Conservation (phyloP, 2,797 vertebrate species). For the Menidia menidia region DNA sequence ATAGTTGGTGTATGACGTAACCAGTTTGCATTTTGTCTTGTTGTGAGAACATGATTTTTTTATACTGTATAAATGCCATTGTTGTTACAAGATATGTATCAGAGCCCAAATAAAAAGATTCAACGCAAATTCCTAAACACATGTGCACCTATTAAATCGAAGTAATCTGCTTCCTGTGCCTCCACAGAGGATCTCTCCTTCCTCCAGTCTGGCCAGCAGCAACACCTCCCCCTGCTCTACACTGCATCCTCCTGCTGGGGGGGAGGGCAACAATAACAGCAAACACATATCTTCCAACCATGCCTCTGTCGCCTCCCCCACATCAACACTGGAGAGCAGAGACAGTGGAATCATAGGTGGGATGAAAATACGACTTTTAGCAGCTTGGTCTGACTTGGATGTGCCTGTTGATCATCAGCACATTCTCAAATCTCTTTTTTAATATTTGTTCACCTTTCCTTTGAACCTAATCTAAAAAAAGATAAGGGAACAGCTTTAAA, state of each 20-base stretch:
- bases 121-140: background rate
- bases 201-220: slow-evolving; percentile 95
- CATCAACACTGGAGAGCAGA: slow-evolving; percentile 95
- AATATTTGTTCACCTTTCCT: no score
- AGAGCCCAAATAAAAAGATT: no score
- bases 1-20: no score
- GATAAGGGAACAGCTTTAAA: no score
- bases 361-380: slow-evolving; percentile 21
- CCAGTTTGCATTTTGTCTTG: no score
- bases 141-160: background rate
- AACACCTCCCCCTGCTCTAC: slow-evolving; percentile 94
- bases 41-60: no score
- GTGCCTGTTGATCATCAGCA: no score
- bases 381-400: no score
- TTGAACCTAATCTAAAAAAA: no score
- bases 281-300: slow-evolving; percentile 85
- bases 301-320: slow-evolving; percentile 90
- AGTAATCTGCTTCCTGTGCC: background rate
- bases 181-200: slow-evolving; percentile 91
- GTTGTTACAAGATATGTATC: background rate
- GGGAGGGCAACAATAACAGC: slow-evolving; percentile 61
- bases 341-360: slow-evolving; percentile 97
- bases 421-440: no score
- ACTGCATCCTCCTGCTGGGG: slow-evolving; percentile 84
- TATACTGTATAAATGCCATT: background rate